Conservation (phyloP, 2,113 vertebrate species). For the Bambusicola thoracicus region DNA sequence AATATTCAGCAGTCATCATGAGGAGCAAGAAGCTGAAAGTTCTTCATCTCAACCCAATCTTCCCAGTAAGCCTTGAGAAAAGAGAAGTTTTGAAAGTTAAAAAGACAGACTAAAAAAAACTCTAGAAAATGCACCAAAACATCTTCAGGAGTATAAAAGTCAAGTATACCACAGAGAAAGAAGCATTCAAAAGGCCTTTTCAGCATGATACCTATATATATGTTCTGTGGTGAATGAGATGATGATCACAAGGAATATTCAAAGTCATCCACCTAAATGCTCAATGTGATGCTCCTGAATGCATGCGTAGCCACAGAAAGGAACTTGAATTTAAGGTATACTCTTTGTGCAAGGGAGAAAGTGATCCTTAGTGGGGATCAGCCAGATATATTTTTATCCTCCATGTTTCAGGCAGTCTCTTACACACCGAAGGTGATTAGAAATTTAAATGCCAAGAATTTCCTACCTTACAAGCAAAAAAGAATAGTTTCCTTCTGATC, state of each 20-base stretch:
- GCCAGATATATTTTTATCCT: not conserved
- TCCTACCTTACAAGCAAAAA: not conserved
- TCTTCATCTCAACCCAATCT: not conserved
- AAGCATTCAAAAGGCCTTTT: not conserved
- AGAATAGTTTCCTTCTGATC: not conserved
- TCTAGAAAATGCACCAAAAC: not conserved
- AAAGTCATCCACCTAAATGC: not conserved
- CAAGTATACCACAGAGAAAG: not conserved
- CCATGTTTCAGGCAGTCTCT: not conserved
- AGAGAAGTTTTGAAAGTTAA: not conserved
- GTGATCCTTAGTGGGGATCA: not conserved
- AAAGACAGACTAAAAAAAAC: not conserved
- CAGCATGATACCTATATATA: not conserved
- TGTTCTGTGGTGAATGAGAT: not conserved
- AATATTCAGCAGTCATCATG: constrained; percentile 20
- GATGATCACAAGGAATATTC: not conserved
- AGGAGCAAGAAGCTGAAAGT: constrained; percentile 19
- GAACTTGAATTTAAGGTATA: not conserved
- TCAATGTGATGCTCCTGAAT: not conserved
- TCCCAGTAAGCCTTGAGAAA: not conserved
- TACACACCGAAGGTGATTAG: not conserved
- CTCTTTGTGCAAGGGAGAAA: not conserved
- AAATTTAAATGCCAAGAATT: not conserved
- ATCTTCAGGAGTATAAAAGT: fast-evolving
- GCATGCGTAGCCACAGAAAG: not conserved